Base-by-base conservation (phyloP, 2,888 invertebrate species). In the Andrena marginata region DNA sequence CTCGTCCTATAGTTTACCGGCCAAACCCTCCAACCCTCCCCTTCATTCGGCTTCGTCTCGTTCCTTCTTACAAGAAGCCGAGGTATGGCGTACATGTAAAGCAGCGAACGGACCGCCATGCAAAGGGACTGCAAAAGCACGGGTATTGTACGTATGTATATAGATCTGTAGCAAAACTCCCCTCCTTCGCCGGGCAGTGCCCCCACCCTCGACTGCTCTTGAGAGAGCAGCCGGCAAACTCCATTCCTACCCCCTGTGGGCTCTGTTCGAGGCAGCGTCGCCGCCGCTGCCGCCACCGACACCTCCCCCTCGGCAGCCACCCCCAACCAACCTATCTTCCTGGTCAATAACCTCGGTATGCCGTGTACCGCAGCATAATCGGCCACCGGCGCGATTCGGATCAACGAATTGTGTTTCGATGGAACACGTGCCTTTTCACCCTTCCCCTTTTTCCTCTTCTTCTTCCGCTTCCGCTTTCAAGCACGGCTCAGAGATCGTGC, bases 261-360 rank as follows among this genome's bases (percentile, higher is more conserved):
- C 59, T n/a, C 29, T 69, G 29, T 56, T 68, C 69, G 64, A 77
- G 69, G 70, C 73, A 64, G 59, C 76, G 51, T 48, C 60, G 51
- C 70, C 77, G 74, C 54, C 84, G 76, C 63, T 79, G 35, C 69
- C 80, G 69, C 73, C 85, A 68, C 67, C 80, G 73, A 77, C 78
- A 68, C 77, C 74, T 59, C 72, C 72, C 56, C 79, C 74, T 26
- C 42, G 68, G 68, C 64, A 67, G 54, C 79, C 70, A 67, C 71
- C 79, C 70, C 86, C 84, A 75, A 80, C 85, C 74, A 84, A 89
- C 82, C 89, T 75, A 85, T 86, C 83, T 85, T 86, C 85, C 90
- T 89, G 90, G 90, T 90, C 90, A 90, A 87, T 90, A 90, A 90
- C 90, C 91, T 81, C 81, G 82, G 68, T 76, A 59, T 77, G 75